Evolutionary conservation across 2,797 vertebrate species (phyloP).

Genomic region (Ciconia nigra): DNA sequence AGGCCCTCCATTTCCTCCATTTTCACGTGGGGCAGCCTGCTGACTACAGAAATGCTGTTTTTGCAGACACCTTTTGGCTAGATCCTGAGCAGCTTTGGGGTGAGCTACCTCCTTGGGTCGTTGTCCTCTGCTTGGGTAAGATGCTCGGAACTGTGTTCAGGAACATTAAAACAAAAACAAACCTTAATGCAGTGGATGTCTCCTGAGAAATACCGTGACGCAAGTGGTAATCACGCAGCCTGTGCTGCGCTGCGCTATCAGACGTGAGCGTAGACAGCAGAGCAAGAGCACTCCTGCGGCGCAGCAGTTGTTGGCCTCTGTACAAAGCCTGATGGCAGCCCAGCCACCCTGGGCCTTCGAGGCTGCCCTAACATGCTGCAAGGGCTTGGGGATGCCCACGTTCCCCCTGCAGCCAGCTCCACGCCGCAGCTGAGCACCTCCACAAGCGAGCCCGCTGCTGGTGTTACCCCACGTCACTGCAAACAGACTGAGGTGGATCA

Average conservation of each 20-base stretch:
- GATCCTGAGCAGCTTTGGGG: not conserved
- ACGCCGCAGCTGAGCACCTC: not conserved
- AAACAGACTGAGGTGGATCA: not conserved
- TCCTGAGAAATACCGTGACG: not conserved
- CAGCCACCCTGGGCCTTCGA: accelerated
- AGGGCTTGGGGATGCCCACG: accelerated
- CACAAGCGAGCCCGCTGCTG: not conserved
- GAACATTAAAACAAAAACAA: not conserved
- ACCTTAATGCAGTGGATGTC: not conserved
- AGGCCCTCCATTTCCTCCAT: accelerated
- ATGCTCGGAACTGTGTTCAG: not conserved
- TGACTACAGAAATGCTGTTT: not conserved
- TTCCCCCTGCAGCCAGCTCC: not conserved
- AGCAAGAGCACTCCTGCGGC: not conserved
- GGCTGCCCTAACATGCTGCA: not conserved
- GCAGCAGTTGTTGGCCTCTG: not conserved
- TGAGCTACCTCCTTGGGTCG: accelerated
- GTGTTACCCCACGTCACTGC: accelerated
- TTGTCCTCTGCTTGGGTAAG: not conserved
- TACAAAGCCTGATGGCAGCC: not conserved
- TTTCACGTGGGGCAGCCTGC: accelerated
- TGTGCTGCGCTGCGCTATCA: not conserved
- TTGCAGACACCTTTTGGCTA: not conserved
- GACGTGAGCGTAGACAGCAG: not conserved
- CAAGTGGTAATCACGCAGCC: not conserved